A percentile compares a stretch with the other conserved stretches of the same genome.
Conservation (phyloP, 2,113 vertebrate genomes). For the Fulmarus glacialis region DNA sequence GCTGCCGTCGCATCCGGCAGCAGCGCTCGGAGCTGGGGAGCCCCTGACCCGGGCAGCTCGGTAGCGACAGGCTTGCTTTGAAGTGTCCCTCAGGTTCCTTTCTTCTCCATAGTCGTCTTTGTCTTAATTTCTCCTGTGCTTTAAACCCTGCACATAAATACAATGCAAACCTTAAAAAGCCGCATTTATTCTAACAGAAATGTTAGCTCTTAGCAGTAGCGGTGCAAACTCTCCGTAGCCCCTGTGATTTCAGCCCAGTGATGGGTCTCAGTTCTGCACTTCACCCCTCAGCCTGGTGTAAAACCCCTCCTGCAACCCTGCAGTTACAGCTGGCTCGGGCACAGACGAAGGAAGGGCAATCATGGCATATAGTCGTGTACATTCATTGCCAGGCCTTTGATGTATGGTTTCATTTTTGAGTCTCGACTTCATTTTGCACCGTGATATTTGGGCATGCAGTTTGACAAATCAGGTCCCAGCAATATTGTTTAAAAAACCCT, state of each 20-base stretch:
- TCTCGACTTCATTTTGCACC: neutral
- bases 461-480: neutral
- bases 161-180: neutral
- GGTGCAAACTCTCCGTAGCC: neutral
- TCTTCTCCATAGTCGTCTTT: neutral
- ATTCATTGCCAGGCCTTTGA: neutral
- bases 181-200: neutral
- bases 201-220: neutral
- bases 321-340: neutral
- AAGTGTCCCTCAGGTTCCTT: neutral
- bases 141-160: neutral
- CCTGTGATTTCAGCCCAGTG: neutral
- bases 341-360: accelerated
- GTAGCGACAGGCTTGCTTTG: neutral
- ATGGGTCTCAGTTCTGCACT: neutral
- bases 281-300: neutral
- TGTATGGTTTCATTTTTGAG: neutral
- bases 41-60: neutral
- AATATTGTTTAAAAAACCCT: neutral
- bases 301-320: accelerated
- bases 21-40: neutral
- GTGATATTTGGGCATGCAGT: neutral
- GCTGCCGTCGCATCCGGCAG: neutral
- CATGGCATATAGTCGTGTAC: accelerated
- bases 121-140: neutral